A percentile compares a stretch with the other conserved stretches of the same genome.
Conservation (phyloP, 2,888 invertebrate genomes). For the Lamellibrachia satsuma region DNA sequence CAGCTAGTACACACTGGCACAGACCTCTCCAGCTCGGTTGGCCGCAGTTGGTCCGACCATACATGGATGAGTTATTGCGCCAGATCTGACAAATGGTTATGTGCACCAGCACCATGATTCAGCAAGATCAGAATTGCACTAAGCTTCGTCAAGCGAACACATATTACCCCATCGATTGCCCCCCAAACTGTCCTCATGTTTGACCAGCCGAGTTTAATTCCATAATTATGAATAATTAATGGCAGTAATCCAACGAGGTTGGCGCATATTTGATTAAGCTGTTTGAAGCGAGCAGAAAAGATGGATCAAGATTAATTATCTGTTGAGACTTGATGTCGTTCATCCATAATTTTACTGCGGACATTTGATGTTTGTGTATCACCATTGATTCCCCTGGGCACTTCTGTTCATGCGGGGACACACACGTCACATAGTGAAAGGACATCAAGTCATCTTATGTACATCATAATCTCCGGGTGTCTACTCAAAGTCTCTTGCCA, state of each 20-base stretch:
- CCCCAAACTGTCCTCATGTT: neutral
- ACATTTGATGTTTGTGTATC: neutral
- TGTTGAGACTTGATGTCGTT: neutral
- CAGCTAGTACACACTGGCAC: neutral
- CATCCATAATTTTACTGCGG: neutral
- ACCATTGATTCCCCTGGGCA: neutral
- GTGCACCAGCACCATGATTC: neutral
- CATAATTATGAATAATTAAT: slow-evolving; percentile 9
- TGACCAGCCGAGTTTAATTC: neutral
- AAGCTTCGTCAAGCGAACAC: neutral
- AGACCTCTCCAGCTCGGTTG: neutral
- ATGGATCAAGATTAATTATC: neutral
- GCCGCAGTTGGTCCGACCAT: neutral
- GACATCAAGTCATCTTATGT: neutral
- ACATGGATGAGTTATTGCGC: neutral
- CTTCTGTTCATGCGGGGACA: neutral
- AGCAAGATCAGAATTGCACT: neutral
- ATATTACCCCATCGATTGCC: neutral
- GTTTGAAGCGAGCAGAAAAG: neutral
- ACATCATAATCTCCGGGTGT: neutral
- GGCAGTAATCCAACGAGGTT: neutral
- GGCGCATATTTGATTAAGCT: neutral
- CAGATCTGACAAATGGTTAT: neutral
- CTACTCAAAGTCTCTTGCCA: neutral
- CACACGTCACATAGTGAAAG: neutral